Percentiles rank a stretch among this genome's conserved stretches.
Evolutionary conservation across 2,888 invertebrate genomes (phyloP).

Genomic region (Meiosimyza decipiens): DNA sequence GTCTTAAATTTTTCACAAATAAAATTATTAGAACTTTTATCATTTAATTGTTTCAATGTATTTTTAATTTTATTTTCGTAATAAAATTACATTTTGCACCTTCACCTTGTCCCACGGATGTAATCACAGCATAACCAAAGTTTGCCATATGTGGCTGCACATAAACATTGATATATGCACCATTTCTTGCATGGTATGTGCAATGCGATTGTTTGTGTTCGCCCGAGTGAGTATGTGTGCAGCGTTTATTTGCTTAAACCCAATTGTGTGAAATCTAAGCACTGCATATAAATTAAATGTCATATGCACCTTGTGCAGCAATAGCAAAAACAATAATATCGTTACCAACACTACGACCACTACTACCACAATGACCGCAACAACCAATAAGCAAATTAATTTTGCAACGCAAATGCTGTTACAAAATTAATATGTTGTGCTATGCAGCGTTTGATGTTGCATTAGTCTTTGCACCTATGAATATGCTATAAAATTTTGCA

Average conservation of each 20-base stretch:
- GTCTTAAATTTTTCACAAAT: no score
- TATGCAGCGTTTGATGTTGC: neutral
- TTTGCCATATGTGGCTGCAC: slow-evolving; percentile 14
- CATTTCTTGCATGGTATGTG: no score
- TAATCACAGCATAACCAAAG: neutral
- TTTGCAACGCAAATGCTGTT: slow-evolving; percentile 9
- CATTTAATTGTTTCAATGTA: no score
- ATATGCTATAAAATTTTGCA: no score
- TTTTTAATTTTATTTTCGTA: no score
- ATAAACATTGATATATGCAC: slow-evolving; percentile 20
- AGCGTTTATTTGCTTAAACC: slow-evolving; percentile 19
- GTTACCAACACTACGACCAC: slow-evolving; percentile 8
- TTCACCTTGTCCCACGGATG: neutral
- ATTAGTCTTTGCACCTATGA: no score
- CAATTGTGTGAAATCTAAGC: slow-evolving; percentile 10
- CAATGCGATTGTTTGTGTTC: neutral
- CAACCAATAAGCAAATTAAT: slow-evolving; percentile 27
- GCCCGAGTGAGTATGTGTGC: slow-evolving; percentile 2
- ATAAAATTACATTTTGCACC: no score
- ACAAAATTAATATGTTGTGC: neutral
- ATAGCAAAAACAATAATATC: neutral
- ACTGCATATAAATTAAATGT: slow-evolving; percentile 24
- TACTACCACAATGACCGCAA: neutral
- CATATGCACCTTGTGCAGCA: slow-evolving; percentile 26
- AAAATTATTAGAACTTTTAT: no score